phyloP scores from a whole-genome alignment of 2,888 invertebrate species.

The Drosophila atripex region DNA sequence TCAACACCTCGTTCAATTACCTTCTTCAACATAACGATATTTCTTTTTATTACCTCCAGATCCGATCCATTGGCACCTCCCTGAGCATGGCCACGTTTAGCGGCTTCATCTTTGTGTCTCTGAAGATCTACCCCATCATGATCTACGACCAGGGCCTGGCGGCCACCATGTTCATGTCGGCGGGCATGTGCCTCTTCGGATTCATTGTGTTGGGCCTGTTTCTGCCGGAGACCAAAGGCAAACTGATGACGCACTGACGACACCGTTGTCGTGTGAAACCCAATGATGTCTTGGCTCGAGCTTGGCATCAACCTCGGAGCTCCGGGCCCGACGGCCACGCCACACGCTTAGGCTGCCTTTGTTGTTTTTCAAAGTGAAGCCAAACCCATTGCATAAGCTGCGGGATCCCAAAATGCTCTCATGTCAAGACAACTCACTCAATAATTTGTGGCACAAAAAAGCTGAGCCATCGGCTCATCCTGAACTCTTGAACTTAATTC shows the following conservation, averaged over 20 bases:
- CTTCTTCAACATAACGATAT: background rate
- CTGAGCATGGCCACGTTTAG: slow-evolving; percentile 74
- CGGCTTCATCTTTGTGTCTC: slow-evolving; percentile 64
- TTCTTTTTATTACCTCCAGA: slow-evolving; percentile 53
- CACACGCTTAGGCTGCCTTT: slow-evolving; percentile 51
- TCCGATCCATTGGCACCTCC: slow-evolving; percentile 75
- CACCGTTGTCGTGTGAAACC: slow-evolving; percentile 51
- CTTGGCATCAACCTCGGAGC: slow-evolving; percentile 18
- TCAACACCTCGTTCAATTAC: background rate
- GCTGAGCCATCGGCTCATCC: slow-evolving; percentile 48
- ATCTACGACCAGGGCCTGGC: slow-evolving; percentile 68
- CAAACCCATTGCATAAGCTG: slow-evolving; percentile 58
- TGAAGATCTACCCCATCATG: slow-evolving; percentile 79
- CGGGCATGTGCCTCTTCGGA: slow-evolving; percentile 64
- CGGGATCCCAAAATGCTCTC: slow-evolving; percentile 32
- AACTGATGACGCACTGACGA: slow-evolving; percentile 67
- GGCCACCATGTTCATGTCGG: slow-evolving; percentile 75
- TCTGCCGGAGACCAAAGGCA: slow-evolving; percentile 81
- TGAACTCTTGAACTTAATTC: slow-evolving; percentile 76
- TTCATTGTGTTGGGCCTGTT: slow-evolving; percentile 70
- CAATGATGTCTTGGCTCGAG: slow-evolving; percentile 37
- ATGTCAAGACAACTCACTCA: slow-evolving; percentile 45
- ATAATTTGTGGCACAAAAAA: slow-evolving; percentile 45
- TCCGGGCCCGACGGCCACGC: slow-evolving; percentile 51
- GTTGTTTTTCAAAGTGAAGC: slow-evolving; percentile 24